These are phyloP conservation scores for Meloidogyne hapla DNA, from an alignment of 1,140 invertebrate species.

Conservation along the genomic window DNA sequence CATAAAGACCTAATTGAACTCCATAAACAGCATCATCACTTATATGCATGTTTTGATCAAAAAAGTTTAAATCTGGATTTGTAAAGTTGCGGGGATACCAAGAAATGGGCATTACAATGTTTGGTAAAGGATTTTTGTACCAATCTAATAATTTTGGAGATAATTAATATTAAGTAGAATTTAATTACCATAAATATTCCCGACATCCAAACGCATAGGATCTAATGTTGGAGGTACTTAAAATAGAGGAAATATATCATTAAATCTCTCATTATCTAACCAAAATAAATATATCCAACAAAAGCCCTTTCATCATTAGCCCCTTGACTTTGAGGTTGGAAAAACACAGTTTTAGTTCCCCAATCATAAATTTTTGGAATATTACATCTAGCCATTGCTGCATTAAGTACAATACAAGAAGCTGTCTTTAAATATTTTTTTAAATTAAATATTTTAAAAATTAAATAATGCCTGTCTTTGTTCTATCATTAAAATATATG, in stretches of 20 bases:
- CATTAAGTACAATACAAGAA: slow-evolving; percentile 57
- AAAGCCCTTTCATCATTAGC: slow-evolving; percentile 64
- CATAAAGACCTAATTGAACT: slow-evolving; percentile 62
- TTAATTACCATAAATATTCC: slow-evolving; percentile 60
- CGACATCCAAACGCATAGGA: slow-evolving; percentile 64
- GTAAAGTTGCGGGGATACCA: slow-evolving; percentile 64
- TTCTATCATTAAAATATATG: slow-evolving; percentile 64
- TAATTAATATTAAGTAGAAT: background rate
- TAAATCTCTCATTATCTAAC: slow-evolving; percentile 22
- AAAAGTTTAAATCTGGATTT: slow-evolving; percentile 58
- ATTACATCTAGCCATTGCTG: slow-evolving; percentile 58
- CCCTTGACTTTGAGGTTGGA: slow-evolving; percentile 63
- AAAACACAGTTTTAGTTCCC: slow-evolving; percentile 64
- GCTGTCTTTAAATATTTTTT: slow-evolving; percentile 56
- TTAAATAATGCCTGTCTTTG: slow-evolving; percentile 48
- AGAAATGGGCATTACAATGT: slow-evolving; percentile 53
- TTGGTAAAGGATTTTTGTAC: slow-evolving; percentile 62
- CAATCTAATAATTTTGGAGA: slow-evolving; percentile 32
- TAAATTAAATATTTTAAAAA: slow-evolving; percentile 1
- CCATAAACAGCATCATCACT: slow-evolving; percentile 57
- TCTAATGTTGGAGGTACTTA: slow-evolving; percentile 62
- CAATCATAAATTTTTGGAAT: slow-evolving; percentile 64
- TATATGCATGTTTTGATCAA: slow-evolving; percentile 51
- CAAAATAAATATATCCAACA: slow-evolving; percentile 64
- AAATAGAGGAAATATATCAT: slow-evolving; percentile 25